Evolutionary conservation across 2,888 invertebrate genomes (phyloP).

Genomic region (Ganaspis brasiliensis): DNA sequence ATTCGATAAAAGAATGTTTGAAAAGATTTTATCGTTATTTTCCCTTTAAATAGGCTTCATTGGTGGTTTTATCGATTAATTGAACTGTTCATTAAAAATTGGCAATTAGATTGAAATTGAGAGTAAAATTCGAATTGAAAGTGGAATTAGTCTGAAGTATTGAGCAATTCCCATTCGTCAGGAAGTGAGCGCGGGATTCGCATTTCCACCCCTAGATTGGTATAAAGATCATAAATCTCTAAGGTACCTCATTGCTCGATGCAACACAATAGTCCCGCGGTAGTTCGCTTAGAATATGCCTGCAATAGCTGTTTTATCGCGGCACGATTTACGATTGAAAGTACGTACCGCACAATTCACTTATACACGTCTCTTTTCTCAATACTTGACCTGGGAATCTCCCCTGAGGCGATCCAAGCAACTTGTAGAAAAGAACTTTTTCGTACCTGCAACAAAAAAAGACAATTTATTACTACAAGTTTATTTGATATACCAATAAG

Average conservation of each 20-base stretch:
- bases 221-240: conserved; percentile 69
- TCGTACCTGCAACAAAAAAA: conserved; percentile 64
- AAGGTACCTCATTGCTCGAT: conserved; percentile 72
- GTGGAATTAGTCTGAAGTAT: conserved; percentile 3
- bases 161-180: conserved; percentile 61
- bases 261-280: conserved; percentile 72
- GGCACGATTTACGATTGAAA: conserved; percentile 73
- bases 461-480: conserved; percentile 37
- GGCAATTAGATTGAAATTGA: neutral
- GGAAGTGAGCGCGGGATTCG: conserved; percentile 47
- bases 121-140: neutral
- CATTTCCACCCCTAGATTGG: conserved; percentile 57
- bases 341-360: conserved; percentile 61
- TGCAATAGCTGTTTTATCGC: conserved; percentile 69
- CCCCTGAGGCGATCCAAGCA: conserved; percentile 19
- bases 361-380: conserved; percentile 52
- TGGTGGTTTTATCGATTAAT: no score
- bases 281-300: conserved; percentile 55
- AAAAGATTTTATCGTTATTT: no score
- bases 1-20: no score
- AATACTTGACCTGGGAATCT: conserved; percentile 45
- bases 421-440: conserved; percentile 41
- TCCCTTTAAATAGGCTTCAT: no score
- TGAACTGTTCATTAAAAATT: neutral
- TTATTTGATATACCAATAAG: conserved; percentile 32